Conservation (phyloP, 2,888 invertebrate genomes). For the Eupithecia tripunctaria region DNA sequence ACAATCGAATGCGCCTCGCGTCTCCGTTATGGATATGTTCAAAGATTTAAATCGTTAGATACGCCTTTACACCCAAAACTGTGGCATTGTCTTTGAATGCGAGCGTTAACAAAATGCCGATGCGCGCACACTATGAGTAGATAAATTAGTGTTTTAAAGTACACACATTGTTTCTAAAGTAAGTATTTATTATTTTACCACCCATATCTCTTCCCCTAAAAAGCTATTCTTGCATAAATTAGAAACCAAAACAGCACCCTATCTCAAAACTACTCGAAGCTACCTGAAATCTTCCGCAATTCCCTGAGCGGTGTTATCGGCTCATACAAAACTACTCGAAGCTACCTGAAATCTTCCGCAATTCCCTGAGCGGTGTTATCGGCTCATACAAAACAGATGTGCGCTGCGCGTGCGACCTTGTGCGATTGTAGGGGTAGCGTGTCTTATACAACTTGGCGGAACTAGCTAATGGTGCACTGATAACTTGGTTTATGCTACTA, state of each 20-base stretch:
- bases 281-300: background rate
- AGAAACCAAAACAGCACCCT: background rate
- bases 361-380: conserved; percentile 2
- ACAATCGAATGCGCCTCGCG: background rate
- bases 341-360: background rate
- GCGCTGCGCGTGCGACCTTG: conserved; percentile 5
- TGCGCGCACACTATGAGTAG: too few species aligned
- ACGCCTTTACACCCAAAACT: too few species aligned
- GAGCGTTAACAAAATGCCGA: too few species aligned
- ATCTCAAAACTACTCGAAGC: background rate
- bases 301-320: background rate
- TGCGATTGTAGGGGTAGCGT: background rate
- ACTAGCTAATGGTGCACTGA: background rate
- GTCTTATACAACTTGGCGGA: background rate
- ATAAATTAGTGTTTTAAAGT: too few species aligned
- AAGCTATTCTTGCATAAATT: too few species aligned
- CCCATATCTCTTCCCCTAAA: too few species aligned
- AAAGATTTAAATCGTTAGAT: background rate
- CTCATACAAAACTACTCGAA: background rate
- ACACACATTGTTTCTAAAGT: too few species aligned
- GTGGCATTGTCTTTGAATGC: too few species aligned
- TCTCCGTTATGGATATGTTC: too few species aligned
- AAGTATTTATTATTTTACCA: too few species aligned
- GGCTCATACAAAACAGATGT: background rate
- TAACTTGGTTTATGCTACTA: background rate